Percentiles rank a stretch among this genome's conserved stretches.
These are phyloP conservation scores for Leptonema lineaticorne DNA, from an alignment of 1,140 invertebrate genomes.

Conservation along the genomic window DNA sequence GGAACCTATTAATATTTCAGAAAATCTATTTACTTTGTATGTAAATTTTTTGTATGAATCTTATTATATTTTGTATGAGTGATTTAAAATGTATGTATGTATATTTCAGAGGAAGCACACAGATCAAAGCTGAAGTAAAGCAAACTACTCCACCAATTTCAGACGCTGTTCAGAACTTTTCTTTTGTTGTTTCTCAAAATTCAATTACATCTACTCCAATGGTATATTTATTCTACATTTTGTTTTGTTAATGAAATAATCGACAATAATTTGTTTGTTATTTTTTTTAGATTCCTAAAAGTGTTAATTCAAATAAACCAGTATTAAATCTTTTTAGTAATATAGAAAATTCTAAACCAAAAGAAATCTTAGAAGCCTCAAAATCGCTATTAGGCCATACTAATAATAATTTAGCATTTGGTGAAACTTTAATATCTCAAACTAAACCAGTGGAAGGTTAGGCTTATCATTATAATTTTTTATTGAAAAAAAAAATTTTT, in stretches of 20 bases:
- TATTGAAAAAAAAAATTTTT: neutral
- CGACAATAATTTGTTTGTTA: neutral
- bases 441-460: too few species aligned
- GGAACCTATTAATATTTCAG: constrained; percentile 53
- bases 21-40: constrained; percentile 46
- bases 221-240: constrained; percentile 13
- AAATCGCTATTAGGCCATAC: neutral
- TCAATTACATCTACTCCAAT: constrained; percentile 39
- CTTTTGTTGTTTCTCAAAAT: constrained; percentile 32
- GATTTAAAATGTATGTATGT: constrained; percentile 16
- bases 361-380: neutral
- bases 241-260: neutral
- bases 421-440: too few species aligned
- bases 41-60: constrained; percentile 7
- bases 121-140: neutral
- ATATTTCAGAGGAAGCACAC: constrained; percentile 22
- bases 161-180: constrained; percentile 22
- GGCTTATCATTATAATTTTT: too few species aligned
- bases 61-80: neutral
- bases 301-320: constrained; percentile 1
- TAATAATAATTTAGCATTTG: neutral
- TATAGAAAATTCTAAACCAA: constrained; percentile 41
- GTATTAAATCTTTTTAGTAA: constrained; percentile 42
- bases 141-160: constrained; percentile 1
- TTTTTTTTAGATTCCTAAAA: constrained; percentile 37